Base-by-base conservation (phyloP, 2,797 vertebrate species). In the Acropternis orthonyx region DNA sequence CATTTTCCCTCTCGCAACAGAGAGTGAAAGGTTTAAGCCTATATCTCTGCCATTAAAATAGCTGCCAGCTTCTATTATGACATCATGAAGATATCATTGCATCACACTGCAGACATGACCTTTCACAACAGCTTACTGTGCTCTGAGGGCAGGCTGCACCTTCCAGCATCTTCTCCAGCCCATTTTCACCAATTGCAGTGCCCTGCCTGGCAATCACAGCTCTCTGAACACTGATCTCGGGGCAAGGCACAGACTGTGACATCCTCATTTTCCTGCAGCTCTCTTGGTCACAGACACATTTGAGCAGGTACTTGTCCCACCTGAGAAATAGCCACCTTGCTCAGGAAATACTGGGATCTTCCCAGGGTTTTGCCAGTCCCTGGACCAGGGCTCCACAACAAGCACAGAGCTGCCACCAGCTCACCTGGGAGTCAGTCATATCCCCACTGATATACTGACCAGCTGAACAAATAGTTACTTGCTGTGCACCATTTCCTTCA, bases 271-370 rank as follows among this genome's bases (percentile, higher is more conserved):
- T 80, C 76, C 74, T 76, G 51, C 55, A 80, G 14, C 36, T 74
- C 46, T 83, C 48, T 41, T 44, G 23, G 51, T 32, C 48, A 17
- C 0, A 0, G 43, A 19, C 1, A 6, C 32, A 27, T 0, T 0
- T 2, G 1, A 52, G 26, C 16, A 15, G 41, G 46, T 22, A 30
- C 23, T 8, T 36, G 36, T 28, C 20, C 27, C 72, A 80, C 30
- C 20, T 80, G 28, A 67, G 52, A 86, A 80, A 72, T 1, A 12
- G 27, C 12, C 46, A 75, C 13, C 14, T 19, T 19, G 14, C 52
- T 74, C 18, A 55, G 43, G 20, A 88, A 34, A 41, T 52, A 32
- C n/a, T 32, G 30, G 22, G 26, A 58, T 78, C 15, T 68, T 79
- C 32, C 46, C 20, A 75, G 22, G 6, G 6, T 73, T 91, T 88